Percentiles rank a stretch among this genome's conserved stretches.
Evolutionary conservation across 2,888 invertebrate species (phyloP).

Genomic region (Drosophila bunnanda): DNA sequence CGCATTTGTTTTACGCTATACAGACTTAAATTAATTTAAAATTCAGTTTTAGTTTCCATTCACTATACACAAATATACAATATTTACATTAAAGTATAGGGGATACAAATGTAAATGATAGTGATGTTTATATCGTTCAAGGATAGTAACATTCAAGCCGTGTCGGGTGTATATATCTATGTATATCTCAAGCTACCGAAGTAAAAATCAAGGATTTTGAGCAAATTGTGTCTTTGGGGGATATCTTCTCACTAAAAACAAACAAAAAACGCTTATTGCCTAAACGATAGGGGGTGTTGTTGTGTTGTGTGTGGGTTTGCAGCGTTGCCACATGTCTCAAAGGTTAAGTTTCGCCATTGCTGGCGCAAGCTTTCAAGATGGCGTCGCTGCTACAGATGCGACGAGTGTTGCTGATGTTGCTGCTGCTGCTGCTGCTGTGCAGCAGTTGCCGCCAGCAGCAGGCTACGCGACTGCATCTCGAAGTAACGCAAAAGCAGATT

Average conservation of each 20-base stretch:
- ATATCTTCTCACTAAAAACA: slow-evolving; percentile 17
- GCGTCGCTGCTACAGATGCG: slow-evolving; percentile 42
- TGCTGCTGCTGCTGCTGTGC: slow-evolving; percentile 57
- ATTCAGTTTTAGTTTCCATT: slow-evolving; percentile 62
- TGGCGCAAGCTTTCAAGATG: slow-evolving; percentile 68
- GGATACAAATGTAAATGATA: slow-evolving; percentile 58
- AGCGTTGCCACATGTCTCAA: slow-evolving; percentile 35
- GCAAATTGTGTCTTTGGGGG: slow-evolving; percentile 69
- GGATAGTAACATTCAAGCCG: slow-evolving; percentile 52
- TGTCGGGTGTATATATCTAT: slow-evolving; percentile 46
- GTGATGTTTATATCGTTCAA: slow-evolving; percentile 36
- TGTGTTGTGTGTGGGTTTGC: not conserved
- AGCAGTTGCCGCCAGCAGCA: slow-evolving; percentile 61
- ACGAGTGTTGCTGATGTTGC: slow-evolving; percentile 36
- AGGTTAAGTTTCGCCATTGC: slow-evolving; percentile 30
- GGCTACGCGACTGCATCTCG: slow-evolving; percentile 81
- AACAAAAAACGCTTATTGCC: slow-evolving; percentile 26
- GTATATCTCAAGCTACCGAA: slow-evolving; percentile 44
- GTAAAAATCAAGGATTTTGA: slow-evolving; percentile 65
- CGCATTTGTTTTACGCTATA: slow-evolving; percentile 68
- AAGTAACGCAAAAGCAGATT: slow-evolving; percentile 83
- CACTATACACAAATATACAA: slow-evolving; percentile 82
- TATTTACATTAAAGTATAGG: slow-evolving; percentile 74
- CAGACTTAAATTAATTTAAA: slow-evolving; percentile 78
- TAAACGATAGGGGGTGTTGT: slow-evolving; percentile 19